phyloP scores from a whole-genome alignment of 2,888 invertebrate species.

The Pristionchus entomophagus region DNA sequence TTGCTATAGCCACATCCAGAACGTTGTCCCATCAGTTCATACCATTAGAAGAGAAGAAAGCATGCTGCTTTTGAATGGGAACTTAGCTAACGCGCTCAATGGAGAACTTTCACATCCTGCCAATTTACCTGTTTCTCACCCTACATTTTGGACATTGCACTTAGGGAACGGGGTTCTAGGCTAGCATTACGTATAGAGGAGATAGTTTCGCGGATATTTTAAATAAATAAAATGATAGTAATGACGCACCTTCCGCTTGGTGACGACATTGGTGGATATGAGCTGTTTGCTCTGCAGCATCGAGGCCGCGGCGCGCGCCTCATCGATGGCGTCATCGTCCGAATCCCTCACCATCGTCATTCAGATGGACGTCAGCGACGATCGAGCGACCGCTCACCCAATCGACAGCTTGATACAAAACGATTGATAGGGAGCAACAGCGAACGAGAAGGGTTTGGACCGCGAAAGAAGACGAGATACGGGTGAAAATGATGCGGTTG shows the following conservation, averaged over 20 bases:
- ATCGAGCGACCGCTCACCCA: constrained; percentile 7
- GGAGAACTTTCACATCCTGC: constrained; percentile 21
- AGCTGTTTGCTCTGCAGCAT: constrained; percentile 59
- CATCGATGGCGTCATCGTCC: constrained; percentile 39
- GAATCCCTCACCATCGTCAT: constrained; percentile 47
- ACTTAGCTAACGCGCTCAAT: neutral
- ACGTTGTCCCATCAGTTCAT: neutral
- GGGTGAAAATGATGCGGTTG: neutral
- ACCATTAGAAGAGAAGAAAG: constrained; percentile 1
- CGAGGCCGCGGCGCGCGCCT: constrained; percentile 28
- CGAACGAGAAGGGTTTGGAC: neutral
- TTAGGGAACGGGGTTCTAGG: neutral
- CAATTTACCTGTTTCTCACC: constrained; percentile 11
- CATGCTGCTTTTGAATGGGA: constrained; percentile 2
- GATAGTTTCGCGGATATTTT: neutral
- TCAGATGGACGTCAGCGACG: constrained; percentile 27
- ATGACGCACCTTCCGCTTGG: constrained; percentile 62
- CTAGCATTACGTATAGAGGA: too few relatives aligned
- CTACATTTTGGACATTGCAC: neutral
- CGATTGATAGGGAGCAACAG: constrained; percentile 1
- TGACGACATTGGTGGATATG: constrained; percentile 63
- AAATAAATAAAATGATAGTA: too few relatives aligned
- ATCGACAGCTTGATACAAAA: neutral
- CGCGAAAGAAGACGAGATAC: neutral
- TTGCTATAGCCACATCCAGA: neutral